A percentile compares a stretch with the other conserved stretches of the same genome.
These are phyloP conservation scores for Andrena hattorfiana DNA, from an alignment of 2,888 invertebrate genomes.

Conservation along the genomic window DNA sequence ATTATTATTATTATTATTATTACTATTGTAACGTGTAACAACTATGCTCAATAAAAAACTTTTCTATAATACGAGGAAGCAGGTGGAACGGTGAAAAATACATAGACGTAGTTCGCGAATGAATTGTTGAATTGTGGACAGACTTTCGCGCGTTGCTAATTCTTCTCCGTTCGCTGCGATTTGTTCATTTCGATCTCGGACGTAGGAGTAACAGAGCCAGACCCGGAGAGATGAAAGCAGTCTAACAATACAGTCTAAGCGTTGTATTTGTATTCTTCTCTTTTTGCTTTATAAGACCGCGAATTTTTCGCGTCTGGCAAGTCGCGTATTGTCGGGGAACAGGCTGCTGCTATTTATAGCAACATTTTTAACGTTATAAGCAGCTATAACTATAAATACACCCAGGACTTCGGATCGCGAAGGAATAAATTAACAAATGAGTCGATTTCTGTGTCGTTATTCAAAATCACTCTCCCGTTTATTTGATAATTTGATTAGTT, in stretches of 20 bases:
- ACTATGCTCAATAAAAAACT: conserved; percentile 83
- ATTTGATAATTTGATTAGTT: no score
- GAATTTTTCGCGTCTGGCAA: conserved; percentile 48
- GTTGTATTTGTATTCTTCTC: background rate
- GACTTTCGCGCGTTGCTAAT: no score
- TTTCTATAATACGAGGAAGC: conserved; percentile 80
- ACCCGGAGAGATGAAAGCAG: background rate
- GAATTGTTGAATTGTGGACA: background rate
- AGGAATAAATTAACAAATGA: no score
- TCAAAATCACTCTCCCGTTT: no score
- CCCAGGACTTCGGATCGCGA: no score
- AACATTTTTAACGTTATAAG: conserved; percentile 42
- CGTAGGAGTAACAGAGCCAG: no score
- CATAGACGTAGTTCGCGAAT: background rate
- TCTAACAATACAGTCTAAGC: background rate
- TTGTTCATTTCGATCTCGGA: no score
- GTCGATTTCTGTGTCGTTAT: background rate
- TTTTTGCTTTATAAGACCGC: conserved; percentile 25
- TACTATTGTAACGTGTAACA: conserved; percentile 81
- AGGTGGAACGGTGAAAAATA: conserved; percentile 1
- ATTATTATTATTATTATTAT: conserved; percentile 73
- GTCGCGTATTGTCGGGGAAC: conserved; percentile 12
- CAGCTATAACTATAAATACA: conserved; percentile 16
- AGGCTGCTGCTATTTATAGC: conserved; percentile 54
- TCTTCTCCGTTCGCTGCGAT: no score